A percentile compares a stretch with the other conserved stretches of the same genome.
Evolutionary conservation across 30 jellyfish, hydroid and myxozoan genomes (phyloP).

Genomic region (Chrysaora quinquecirrha): DNA sequence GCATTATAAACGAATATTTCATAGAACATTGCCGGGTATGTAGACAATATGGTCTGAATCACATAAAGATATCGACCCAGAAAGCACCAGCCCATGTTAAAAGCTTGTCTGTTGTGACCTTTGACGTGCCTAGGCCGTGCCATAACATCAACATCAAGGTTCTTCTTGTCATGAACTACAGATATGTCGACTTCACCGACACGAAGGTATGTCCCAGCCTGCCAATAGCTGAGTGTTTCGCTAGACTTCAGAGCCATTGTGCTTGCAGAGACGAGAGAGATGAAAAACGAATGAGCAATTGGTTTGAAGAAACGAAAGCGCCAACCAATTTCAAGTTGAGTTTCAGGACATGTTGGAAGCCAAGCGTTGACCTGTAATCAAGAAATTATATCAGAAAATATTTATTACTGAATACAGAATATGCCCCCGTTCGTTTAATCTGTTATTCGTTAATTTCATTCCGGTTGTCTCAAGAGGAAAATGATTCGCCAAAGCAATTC

Average conservation of each 20-base stretch:
- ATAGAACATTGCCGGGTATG: slow-evolving; percentile 86
- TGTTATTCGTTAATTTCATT: too few species aligned
- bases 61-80: slow-evolving; percentile 78
- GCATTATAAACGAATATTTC: slow-evolving; percentile 63
- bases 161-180: slow-evolving; percentile 77
- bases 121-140: slow-evolving; percentile 80
- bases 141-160: slow-evolving; percentile 70
- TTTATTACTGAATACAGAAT: too few species aligned
- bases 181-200: slow-evolving; percentile 91
- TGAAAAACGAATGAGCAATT: slow-evolving; percentile 80
- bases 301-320: slow-evolving; percentile 77
- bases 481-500: too few species aligned
- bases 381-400: background rate
- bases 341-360: slow-evolving; percentile 97
- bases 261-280: slow-evolving; percentile 85
- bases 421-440: too few species aligned
- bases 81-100: slow-evolving; percentile 90
- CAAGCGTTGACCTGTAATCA: slow-evolving; percentile 91
- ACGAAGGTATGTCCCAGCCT: slow-evolving; percentile 89
- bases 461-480: too few species aligned
- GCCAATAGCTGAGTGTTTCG: slow-evolving; percentile 97
- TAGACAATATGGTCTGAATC: slow-evolving; percentile 70
- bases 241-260: slow-evolving; percentile 73
- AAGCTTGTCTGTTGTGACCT: slow-evolving; percentile 93
- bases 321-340: slow-evolving; percentile 98